These are phyloP conservation scores for Dicrurus megarhynchus DNA, from an alignment of 2,113 vertebrate genomes.

Conservation along the genomic window DNA sequence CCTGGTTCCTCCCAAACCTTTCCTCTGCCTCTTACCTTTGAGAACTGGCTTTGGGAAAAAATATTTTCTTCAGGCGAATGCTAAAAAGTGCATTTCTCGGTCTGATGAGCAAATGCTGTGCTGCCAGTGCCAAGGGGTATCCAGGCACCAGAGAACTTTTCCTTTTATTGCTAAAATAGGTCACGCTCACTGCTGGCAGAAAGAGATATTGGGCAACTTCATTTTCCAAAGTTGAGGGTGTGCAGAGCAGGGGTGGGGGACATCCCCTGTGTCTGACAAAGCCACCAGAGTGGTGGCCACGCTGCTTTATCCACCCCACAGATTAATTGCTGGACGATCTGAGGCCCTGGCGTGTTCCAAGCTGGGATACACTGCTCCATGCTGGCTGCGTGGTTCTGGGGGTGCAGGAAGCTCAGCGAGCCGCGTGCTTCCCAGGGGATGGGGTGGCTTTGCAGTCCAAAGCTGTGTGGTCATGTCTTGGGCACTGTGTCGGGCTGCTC, in stretches of 20 bases:
- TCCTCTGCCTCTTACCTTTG: background rate
- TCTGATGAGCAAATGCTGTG: slow-evolving; percentile 25
- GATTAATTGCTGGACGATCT: background rate
- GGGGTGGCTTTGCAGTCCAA: accelerated
- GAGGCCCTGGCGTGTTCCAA: background rate
- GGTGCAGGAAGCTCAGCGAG: background rate
- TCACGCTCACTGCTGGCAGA: background rate
- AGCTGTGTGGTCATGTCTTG: background rate
- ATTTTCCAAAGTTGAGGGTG: background rate
- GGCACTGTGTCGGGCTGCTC: accelerated
- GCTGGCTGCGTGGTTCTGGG: background rate
- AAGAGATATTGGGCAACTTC: background rate
- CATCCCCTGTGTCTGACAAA: background rate
- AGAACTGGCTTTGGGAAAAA: background rate
- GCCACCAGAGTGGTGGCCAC: accelerated
- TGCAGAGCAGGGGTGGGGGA: background rate
- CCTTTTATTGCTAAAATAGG: slow-evolving; percentile 51
- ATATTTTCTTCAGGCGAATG: background rate
- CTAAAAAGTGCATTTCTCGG: background rate
- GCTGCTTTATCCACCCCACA: background rate
- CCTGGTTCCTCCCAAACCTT: background rate
- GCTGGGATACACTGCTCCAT: accelerated
- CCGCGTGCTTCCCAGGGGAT: accelerated
- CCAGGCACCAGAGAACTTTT: slow-evolving; percentile 35
- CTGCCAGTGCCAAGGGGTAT: slow-evolving; percentile 18